Percentiles rank a stretch among this genome's conserved stretches.
phyloP scores from a whole-genome alignment of 2,797 vertebrate species.

The Clarias fuscus region DNA sequence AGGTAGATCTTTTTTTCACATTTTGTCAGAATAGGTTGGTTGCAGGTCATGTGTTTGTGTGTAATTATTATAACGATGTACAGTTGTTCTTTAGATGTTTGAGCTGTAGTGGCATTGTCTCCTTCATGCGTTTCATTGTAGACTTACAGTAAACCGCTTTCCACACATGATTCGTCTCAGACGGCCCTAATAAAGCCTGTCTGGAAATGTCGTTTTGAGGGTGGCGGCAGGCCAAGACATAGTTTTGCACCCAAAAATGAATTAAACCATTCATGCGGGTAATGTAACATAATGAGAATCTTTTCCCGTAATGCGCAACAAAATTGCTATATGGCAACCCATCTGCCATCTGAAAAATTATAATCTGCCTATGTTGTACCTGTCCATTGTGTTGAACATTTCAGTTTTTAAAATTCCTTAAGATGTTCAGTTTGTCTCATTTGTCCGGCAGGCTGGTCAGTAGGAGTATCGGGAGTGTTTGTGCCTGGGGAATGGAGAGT shows the following conservation, averaged over 20 bases:
- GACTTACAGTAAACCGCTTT: neutral
- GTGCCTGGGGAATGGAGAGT: neutral
- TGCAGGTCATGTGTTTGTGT: neutral
- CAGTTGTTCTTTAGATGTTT: neutral
- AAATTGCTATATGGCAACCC: neutral
- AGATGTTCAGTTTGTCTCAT: neutral
- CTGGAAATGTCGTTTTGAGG: neutral
- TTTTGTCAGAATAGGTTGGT: neutral
- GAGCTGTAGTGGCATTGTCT: neutral
- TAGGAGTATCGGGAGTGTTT: neutral
- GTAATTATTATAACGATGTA: neutral
- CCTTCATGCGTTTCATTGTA: neutral
- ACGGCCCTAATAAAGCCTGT: constrained; percentile 5
- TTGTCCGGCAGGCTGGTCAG: neutral
- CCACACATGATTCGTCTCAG: neutral
- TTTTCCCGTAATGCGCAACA: neutral
- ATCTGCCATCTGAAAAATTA: neutral
- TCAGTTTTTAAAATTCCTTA: neutral
- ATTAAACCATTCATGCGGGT: neutral
- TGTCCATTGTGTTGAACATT: neutral
- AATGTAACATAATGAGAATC: neutral
- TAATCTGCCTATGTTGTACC: neutral
- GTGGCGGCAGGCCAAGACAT: neutral
- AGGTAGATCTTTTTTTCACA: neutral
- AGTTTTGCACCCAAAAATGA: neutral